Base-by-base conservation (phyloP, 2,797 vertebrate genomes). In the Chromis chromis region DNA sequence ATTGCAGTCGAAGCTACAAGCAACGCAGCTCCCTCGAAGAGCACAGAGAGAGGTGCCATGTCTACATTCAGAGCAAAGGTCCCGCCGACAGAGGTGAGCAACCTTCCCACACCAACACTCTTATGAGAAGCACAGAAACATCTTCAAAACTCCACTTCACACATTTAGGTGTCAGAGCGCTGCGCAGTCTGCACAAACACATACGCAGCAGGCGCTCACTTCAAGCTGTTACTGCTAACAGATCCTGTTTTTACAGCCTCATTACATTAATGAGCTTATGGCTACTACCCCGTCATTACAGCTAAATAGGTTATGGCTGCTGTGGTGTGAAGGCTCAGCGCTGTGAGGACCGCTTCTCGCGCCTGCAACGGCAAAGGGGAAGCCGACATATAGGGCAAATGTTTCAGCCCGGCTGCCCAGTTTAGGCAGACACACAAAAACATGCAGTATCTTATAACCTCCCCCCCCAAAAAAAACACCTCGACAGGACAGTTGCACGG, bases 21-120 rank as follows among this genome's bases (percentile, higher is more conserved):
- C 94, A 94, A 85, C 87, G 93, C 1, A 97, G 96, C 81, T 97
- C 96, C 21, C 89, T 98, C 27, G 97, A 98, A 64, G 97, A 98
- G 85, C 97, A 98, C 94, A 89, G 96, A 85, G 97, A 98, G 74
- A 89, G 97, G 13, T 98, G 97, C 84, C 97, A 98, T 86, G 94
- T 94, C 86, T 98, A 97, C 94, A 93, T 96, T 44, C 97, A 97
- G 94, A 96, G 91, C 91, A 96, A 79, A 81, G 92, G 87, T 90
- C 91, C 79, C 12, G 72, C 87, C 78, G 85, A 91, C 25, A 89
- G 84, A 90, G 95, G 96, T 94, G 77, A 92, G 88, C 69, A 13
- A n/a, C 48, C 6, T 0, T 16, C 19, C 0, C 31, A 21, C 61
- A 36, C 46, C 27, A 17, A n/a, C 46, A 24, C 46, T 36, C 33